Percentiles rank a stretch among this genome's conserved stretches.
Evolutionary conservation across 2,113 vertebrate species (phyloP).

Genomic region (Chlorodrepanis virens): DNA sequence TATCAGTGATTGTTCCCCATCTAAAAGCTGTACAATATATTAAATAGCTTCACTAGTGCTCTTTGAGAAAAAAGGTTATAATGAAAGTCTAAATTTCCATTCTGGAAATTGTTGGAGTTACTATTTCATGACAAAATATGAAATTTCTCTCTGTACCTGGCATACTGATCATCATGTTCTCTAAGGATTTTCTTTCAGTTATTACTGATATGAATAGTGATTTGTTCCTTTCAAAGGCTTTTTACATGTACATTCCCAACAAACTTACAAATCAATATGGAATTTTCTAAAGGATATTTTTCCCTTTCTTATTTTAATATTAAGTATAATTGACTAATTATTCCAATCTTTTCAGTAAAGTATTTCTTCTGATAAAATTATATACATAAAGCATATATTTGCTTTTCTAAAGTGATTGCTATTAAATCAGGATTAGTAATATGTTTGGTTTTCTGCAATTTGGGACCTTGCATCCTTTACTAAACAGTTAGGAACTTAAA

Average conservation of each 20-base stretch:
- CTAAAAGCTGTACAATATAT: not conserved
- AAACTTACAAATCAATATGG: not conserved
- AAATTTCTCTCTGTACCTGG: not conserved
- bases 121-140: not conserved
- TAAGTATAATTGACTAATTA: not conserved
- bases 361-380: not conserved
- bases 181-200: not conserved
- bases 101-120: not conserved
- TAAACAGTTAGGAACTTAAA: not conserved
- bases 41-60: not conserved
- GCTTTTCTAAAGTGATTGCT: not conserved
- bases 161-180: not conserved
- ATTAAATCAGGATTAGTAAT: not conserved
- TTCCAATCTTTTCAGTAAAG: not conserved
- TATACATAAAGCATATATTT: not conserved
- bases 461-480: not conserved
- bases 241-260: not conserved
- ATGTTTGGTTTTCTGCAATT: not conserved
- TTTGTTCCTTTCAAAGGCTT: not conserved
- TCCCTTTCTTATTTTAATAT: not conserved
- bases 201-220: not conserved
- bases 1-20: not conserved
- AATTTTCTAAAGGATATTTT: not conserved
- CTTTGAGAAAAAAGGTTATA: not conserved
- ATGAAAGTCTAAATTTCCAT: not conserved